phyloP scores from a whole-genome alignment of 2,113 vertebrate genomes.

The Pelusios castaneus region DNA sequence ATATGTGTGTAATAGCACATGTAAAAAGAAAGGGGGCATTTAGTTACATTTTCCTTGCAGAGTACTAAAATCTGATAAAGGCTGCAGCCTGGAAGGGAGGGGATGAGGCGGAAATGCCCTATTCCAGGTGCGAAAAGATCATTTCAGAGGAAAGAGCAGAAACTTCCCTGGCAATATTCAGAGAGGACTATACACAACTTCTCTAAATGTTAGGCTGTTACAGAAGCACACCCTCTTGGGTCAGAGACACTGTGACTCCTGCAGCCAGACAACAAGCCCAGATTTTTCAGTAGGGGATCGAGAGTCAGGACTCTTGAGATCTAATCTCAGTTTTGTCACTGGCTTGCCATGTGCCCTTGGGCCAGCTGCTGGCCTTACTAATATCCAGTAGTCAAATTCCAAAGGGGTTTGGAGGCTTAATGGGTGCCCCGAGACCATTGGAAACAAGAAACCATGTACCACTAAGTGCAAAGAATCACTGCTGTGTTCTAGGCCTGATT shows the following conservation, averaged over 20 bases:
- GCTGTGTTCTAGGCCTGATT: neutral
- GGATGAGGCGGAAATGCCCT: neutral
- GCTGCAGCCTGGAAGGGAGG: neutral
- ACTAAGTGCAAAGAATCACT: neutral
- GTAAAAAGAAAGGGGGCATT: neutral
- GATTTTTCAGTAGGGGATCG: neutral
- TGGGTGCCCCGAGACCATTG: neutral
- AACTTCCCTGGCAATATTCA: neutral
- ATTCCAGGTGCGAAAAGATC: neutral
- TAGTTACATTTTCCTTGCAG: rapidly evolving
- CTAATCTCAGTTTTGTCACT: neutral
- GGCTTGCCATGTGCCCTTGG: neutral
- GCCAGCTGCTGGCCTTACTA: neutral
- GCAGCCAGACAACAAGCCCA: neutral
- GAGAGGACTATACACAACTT: neutral
- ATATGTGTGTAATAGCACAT: neutral
- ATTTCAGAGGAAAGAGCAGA: neutral
- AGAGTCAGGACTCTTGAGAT: neutral
- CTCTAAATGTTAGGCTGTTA: neutral
- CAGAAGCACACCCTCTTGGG: neutral
- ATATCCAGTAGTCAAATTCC: neutral
- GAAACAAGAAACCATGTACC: neutral
- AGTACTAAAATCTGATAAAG: neutral
- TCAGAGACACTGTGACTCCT: neutral
- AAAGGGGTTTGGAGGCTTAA: neutral